phyloP scores from a whole-genome alignment of 2,888 invertebrate species.

The Drosophila pseudotalamancana region DNA sequence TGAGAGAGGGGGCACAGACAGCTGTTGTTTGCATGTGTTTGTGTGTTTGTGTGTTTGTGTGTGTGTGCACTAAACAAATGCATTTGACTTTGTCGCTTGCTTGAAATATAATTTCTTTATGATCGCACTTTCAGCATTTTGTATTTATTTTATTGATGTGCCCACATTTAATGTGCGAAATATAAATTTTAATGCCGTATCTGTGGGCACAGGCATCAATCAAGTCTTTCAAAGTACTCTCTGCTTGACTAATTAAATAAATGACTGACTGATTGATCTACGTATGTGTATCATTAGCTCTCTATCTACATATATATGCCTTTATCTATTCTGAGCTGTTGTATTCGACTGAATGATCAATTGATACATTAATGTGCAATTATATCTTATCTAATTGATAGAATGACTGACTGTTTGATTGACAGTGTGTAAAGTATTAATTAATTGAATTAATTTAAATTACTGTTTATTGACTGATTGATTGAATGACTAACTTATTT shows the following conservation, averaged over 20 bases:
- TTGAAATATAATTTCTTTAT: slow-evolving; percentile 8
- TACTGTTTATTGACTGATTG: too few relatives aligned
- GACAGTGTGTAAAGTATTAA: too few relatives aligned
- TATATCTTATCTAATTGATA: too few relatives aligned
- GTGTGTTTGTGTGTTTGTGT: slow-evolving; percentile 9
- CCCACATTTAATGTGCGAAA: not conserved
- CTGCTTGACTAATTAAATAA: not conserved
- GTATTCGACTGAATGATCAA: too few relatives aligned
- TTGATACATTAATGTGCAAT: too few relatives aligned
- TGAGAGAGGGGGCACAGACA: slow-evolving; percentile 36
- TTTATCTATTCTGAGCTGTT: too few relatives aligned
- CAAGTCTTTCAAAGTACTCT: not conserved
- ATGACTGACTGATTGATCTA: not conserved
- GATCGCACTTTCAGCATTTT: not conserved
- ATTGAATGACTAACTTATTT: too few relatives aligned
- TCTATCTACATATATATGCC: not conserved
- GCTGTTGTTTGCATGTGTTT: slow-evolving; percentile 17
- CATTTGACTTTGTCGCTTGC: slow-evolving; percentile 42
- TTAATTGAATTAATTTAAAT: too few relatives aligned
- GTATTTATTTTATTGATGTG: not conserved
- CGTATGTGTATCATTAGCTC: too few relatives aligned
- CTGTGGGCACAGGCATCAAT: not conserved
- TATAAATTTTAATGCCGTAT: not conserved
- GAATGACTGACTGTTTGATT: not conserved
- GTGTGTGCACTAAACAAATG: slow-evolving; percentile 54